Evolutionary conservation across 2,113 vertebrate species (phyloP).

Genomic region (Microtus montanus): DNA sequence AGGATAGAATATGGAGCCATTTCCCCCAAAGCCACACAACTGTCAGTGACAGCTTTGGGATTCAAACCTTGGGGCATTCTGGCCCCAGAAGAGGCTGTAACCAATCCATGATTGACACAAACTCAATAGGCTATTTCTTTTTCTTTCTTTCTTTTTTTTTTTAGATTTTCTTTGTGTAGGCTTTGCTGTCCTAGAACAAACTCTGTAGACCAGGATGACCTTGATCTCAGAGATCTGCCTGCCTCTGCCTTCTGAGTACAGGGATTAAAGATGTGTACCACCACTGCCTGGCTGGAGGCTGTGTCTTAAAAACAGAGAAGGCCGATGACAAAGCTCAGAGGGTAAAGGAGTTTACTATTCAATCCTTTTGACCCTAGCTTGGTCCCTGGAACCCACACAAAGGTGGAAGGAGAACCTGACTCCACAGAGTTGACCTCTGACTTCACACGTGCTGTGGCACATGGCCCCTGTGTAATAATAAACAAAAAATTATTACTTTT

Average conservation of each 20-base stretch:
- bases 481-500: neutral
- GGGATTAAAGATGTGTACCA: neutral
- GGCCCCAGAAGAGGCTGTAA: neutral
- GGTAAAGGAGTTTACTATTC: neutral
- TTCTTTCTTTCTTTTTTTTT: neutral
- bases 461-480: neutral
- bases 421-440: neutral
- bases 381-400: neutral
- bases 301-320: too few relatives aligned
- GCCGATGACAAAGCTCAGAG: neutral
- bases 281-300: neutral
- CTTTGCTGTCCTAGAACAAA: neutral
- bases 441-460: neutral
- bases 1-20: neutral
- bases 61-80: neutral
- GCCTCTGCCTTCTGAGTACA: neutral
- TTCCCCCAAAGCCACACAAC: neutral
- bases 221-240: neutral
- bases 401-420: neutral
- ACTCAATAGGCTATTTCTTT: neutral
- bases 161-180: neutral
- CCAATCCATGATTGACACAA: accelerated
- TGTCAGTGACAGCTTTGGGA: too few relatives aligned
- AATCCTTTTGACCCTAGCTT: neutral
- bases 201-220: neutral